A percentile compares a stretch with the other conserved stretches of the same genome.
Evolutionary conservation across 2,888 invertebrate species (phyloP).

Genomic region (Gasteruption jaculator): DNA sequence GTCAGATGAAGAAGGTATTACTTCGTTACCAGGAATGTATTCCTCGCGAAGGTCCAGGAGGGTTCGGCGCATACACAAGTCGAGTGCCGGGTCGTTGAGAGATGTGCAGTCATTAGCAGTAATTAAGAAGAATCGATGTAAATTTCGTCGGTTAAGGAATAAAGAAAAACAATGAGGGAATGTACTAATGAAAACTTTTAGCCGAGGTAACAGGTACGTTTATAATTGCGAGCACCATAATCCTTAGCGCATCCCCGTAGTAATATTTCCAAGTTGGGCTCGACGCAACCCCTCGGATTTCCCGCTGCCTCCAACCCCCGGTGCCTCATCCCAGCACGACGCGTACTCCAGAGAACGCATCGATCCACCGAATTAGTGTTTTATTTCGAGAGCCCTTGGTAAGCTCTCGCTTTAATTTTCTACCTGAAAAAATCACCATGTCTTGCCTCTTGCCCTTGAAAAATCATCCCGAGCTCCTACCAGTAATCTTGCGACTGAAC

Average conservation of each 20-base stretch:
- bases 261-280: slow-evolving; percentile 29
- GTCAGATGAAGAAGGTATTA: too few species aligned
- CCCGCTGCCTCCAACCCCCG: slow-evolving; percentile 17
- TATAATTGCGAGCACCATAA: slow-evolving; percentile 30
- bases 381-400: slow-evolving; percentile 35
- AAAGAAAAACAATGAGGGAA: too few species aligned
- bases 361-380: slow-evolving; percentile 40
- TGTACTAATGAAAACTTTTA: slow-evolving; percentile 1
- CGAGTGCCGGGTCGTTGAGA: too few species aligned
- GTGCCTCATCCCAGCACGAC: slow-evolving; percentile 15
- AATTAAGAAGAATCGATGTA: too few species aligned
- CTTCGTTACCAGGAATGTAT: too few species aligned
- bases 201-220: slow-evolving; percentile 12
- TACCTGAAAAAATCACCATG: slow-evolving; percentile 39
- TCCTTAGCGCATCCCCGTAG: slow-evolving; percentile 27
- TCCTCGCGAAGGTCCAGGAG: too few species aligned
- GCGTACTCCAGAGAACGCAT: slow-evolving; percentile 33
- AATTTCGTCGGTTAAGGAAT: too few species aligned
- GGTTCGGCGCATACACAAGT: too few species aligned
- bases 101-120: too few species aligned
- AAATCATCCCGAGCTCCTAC: too few species aligned
- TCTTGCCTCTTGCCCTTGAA: slow-evolving; percentile 15
- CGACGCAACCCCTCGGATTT: slow-evolving; percentile 16
- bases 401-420: slow-evolving; percentile 41
- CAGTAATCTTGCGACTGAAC: too few species aligned